phyloP scores from a whole-genome alignment of 2,113 vertebrate species.

The Columbina picui region DNA sequence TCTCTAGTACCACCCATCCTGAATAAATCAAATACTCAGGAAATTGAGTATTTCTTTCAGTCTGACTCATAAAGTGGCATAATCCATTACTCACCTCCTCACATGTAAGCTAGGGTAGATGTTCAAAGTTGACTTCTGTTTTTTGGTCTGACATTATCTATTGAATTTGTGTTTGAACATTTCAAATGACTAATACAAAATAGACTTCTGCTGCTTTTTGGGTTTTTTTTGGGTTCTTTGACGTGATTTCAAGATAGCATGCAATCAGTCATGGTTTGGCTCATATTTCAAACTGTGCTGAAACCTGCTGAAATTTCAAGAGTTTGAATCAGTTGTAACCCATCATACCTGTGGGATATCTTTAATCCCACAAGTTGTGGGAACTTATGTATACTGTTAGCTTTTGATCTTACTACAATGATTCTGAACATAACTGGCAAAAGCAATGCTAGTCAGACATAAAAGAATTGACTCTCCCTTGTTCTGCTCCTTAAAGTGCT shows the following conservation, averaged over 20 bases:
- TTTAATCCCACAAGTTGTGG: constrained; percentile 65
- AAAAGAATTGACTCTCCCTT: constrained; percentile 63
- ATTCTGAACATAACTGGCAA: constrained; percentile 55
- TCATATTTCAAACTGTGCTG: constrained; percentile 50
- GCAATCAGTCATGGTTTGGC: constrained; percentile 25
- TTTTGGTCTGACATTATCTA: constrained; percentile 39
- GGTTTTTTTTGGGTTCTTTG: not conserved
- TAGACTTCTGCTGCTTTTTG: not conserved
- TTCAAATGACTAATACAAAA: constrained; percentile 44
- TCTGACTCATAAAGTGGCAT: constrained; percentile 42
- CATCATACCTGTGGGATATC: constrained; percentile 59
- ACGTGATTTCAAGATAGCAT: not conserved
- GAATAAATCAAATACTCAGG: constrained; percentile 43
- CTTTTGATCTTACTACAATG: constrained; percentile 73
- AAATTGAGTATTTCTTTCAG: constrained; percentile 33
- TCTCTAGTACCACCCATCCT: not conserved
- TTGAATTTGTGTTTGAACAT: constrained; percentile 18
- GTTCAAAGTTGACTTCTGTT: constrained; percentile 55
- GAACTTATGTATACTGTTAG: constrained; percentile 39
- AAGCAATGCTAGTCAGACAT: constrained; percentile 64
- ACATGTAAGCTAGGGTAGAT: not conserved
- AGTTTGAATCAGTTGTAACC: constrained; percentile 46
- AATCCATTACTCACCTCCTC: constrained; percentile 1
- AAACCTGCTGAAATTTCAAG: constrained; percentile 55
- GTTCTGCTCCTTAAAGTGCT: constrained; percentile 61